Conservation (phyloP, 2,113 vertebrate genomes). For the Notarius lentiginosus region DNA sequence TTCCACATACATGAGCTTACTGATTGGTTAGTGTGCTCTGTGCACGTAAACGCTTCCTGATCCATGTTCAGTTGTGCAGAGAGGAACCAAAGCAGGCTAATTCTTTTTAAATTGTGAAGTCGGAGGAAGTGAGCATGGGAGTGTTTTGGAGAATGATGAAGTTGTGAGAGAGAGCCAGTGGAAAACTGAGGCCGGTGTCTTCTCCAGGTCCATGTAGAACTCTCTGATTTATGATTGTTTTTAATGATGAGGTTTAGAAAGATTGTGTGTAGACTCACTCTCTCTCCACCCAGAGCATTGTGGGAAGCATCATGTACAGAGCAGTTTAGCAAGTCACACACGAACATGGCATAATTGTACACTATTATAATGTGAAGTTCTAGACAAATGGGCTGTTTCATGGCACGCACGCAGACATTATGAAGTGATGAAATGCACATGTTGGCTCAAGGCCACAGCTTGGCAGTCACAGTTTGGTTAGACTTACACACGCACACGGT, state of each 20-base stretch:
- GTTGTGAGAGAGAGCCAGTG: background rate
- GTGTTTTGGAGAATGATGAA: background rate
- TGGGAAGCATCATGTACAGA: conserved; percentile 14
- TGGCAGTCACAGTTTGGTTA: conserved; percentile 27
- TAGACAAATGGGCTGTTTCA: conserved; percentile 38
- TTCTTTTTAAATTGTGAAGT: conserved; percentile 17
- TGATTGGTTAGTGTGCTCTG: background rate
- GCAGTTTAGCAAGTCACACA: conserved; percentile 17
- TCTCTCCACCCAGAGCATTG: conserved; percentile 16
- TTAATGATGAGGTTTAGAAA: conserved; percentile 35
- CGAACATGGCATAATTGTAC: background rate
- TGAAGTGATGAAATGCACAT: conserved; percentile 43
- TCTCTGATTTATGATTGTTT: conserved; percentile 39
- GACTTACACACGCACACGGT: background rate
- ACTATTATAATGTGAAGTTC: conserved; percentile 12
- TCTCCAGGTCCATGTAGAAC: background rate
- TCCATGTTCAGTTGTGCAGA: conserved; percentile 9
- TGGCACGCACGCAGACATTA: conserved; percentile 9
- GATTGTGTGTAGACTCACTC: conserved; percentile 12
- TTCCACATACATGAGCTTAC: background rate
- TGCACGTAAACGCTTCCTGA: background rate
- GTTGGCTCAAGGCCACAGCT: conserved; percentile 38
- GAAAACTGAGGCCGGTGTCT: background rate
- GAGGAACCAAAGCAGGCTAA: conserved; percentile 30
- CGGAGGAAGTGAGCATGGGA: background rate